These are phyloP conservation scores for Phenganax stokvisi DNA, from an alignment of 92 coral and sea anemone genomes.

Conservation along the genomic window DNA sequence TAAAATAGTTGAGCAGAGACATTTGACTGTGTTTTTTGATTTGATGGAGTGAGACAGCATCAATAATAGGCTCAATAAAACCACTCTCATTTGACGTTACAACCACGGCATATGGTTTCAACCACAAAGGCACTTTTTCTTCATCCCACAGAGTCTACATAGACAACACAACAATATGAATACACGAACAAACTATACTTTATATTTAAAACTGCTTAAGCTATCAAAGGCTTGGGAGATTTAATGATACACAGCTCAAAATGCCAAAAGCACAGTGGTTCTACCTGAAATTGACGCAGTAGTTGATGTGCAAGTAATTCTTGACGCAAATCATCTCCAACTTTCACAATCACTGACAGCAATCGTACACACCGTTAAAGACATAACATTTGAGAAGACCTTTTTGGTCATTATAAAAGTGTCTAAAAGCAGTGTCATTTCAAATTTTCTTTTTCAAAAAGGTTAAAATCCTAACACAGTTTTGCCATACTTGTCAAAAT, in stretches of 20 bases:
- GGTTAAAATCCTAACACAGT: background rate
- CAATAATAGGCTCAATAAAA: conserved; percentile 85
- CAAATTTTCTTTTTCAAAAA: background rate
- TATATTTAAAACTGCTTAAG: background rate
- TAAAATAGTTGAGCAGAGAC: conserved; percentile 91
- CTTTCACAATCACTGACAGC: conserved; percentile 85
- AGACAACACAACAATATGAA: background rate
- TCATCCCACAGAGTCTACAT: conserved; percentile 24
- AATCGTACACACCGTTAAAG: conserved; percentile 72
- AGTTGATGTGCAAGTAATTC: conserved; percentile 91
- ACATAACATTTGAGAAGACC: background rate
- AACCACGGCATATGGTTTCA: conserved; percentile 67
- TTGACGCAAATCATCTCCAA: conserved; percentile 94
- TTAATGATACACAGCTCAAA: conserved; percentile 38
- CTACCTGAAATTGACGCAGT: conserved; percentile 83
- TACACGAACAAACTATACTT: background rate
- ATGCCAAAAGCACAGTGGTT: conserved; percentile 65
- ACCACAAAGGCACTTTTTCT: conserved; percentile 36
- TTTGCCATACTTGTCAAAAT: background rate
- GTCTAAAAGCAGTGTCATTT: background rate
- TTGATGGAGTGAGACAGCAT: conserved; percentile 94
- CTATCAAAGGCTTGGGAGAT: too few relatives aligned
- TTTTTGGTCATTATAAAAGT: too few relatives aligned
- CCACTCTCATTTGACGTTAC: conserved; percentile 97
- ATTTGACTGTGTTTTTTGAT: conserved; percentile 96